Conservation (phyloP, 2,113 vertebrate genomes). For the Pituophis catenifer region DNA sequence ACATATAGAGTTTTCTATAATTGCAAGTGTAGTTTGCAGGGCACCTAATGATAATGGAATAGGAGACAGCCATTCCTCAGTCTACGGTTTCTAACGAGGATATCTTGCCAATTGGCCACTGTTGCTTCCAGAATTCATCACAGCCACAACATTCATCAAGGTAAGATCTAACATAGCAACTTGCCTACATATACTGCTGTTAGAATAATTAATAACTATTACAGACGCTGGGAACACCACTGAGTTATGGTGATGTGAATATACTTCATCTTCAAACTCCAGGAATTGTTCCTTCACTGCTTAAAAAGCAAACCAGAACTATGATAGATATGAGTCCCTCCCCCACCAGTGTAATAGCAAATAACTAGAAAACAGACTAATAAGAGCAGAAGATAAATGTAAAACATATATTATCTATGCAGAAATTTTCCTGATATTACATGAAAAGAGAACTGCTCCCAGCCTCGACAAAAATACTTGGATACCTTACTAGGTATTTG, state of each 20-base stretch:
- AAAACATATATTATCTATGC: neutral
- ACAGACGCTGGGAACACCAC: slow-evolving; percentile 11
- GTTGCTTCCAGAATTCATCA: slow-evolving; percentile 24
- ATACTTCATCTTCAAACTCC: slow-evolving; percentile 1
- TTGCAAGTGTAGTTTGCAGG: slow-evolving; percentile 30
- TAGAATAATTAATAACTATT: slow-evolving; percentile 17
- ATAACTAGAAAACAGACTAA: neutral
- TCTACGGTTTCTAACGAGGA: slow-evolving; percentile 32
- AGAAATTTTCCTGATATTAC: neutral
- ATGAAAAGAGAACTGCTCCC: neutral
- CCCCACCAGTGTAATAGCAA: neutral
- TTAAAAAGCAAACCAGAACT: slow-evolving; percentile 27
- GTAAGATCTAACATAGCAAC: slow-evolving; percentile 17
- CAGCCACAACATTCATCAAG: slow-evolving; percentile 32
- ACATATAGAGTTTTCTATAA: slow-evolving; percentile 6
- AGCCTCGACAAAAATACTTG: neutral
- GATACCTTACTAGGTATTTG: too few relatives aligned
- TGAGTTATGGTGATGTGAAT: slow-evolving; percentile 4
- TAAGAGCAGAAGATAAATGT: neutral
- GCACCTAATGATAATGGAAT: slow-evolving; percentile 6
- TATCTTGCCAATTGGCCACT: slow-evolving; percentile 34
- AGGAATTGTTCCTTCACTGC: slow-evolving; percentile 34
- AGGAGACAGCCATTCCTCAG: neutral
- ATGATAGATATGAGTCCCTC: neutral
- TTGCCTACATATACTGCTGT: slow-evolving; percentile 20